Percentiles rank a stretch among this genome's conserved stretches.
Conservation (phyloP, 2,797 vertebrate genomes). For the Phoeniculus purpureus region DNA sequence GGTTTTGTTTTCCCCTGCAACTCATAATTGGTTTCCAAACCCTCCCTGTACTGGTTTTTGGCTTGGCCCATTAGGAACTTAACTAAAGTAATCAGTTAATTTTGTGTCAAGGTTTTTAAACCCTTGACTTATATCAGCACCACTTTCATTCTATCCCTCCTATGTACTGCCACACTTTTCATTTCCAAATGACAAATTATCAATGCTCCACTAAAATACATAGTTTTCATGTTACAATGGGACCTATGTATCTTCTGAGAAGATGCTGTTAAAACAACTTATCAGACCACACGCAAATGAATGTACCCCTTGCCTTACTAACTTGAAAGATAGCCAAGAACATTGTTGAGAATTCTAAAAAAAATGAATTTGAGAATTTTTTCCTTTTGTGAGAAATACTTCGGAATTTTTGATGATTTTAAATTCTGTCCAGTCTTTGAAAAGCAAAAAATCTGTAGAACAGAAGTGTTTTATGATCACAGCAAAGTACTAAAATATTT, state of each 20-base stretch:
- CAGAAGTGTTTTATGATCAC: not conserved
- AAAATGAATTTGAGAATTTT: not conserved
- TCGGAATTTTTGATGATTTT: not conserved
- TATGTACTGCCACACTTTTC: not conserved
- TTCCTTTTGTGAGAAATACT: not conserved
- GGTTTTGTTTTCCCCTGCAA: too few species aligned
- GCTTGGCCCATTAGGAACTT: too few species aligned
- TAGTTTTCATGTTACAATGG: constrained; percentile 5
- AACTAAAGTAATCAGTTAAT: too few species aligned
- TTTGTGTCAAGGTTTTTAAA: too few species aligned
- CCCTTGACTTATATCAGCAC: not conserved
- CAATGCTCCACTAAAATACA: not conserved
- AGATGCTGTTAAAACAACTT: constrained; percentile 50
- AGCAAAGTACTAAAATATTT: not conserved
- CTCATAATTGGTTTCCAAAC: too few species aligned
- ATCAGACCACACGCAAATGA: constrained; percentile 30
- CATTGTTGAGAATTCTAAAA: not conserved
- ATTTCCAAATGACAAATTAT: not conserved
- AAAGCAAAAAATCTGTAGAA: not conserved
- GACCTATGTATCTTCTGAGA: not conserved
- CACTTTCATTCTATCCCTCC: not conserved
- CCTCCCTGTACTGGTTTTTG: too few species aligned
- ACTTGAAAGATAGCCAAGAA: constrained; percentile 20
- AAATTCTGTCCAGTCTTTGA: not conserved
- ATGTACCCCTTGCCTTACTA: constrained; percentile 1